Base-by-base conservation (phyloP, 2,888 invertebrate species). In the Drosophila mayaguana region DNA sequence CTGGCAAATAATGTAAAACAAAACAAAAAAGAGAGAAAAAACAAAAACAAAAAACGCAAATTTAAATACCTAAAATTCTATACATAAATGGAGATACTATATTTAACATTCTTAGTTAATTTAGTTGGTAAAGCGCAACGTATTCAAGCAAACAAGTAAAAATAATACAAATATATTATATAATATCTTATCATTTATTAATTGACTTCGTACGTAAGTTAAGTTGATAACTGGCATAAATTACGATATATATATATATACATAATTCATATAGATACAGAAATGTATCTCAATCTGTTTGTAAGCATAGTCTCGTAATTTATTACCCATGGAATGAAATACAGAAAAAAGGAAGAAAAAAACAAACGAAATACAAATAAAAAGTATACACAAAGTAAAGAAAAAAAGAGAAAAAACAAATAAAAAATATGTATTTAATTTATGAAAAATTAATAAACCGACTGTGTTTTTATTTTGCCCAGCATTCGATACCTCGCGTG, bases 381-480 rank as follows among this genome's bases (percentile, higher is more conserved):
- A 73, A 73, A 70, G 68, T 67, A 81, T 72, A 80, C 63, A 75
- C 32, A 77, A 82, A 54, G 40, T 54, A 54, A 57, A 36, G 32
- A 50, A 48, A 12, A 48, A 28, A 18, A 28, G 11, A 75, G 68
- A 48, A 48, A n/a, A 48, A 28, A 50, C 28, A n/a, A 32, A 32
- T 12, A 46, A 75, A 70, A 72, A 65, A 80, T 65, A 84, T 85
- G 88, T 85, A 89, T 85, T 89, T 85, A 85, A 89, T 89, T 85
- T 85, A 85, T 85, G 89, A 87, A 89, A 89, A 89, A 85, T 85
- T 85, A 85, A 87, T 89, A 84, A 89, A 67, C 70, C 63, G 57
- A 78, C 48, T 72, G 72, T 68, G 63, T 84, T 87, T 83, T 83
- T 55, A 72, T 76, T 72, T 66, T 46, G 48, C 42, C 50, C 20